Base-by-base conservation (phyloP, 2,797 vertebrate genomes). In the Peromyscus attwateri region DNA sequence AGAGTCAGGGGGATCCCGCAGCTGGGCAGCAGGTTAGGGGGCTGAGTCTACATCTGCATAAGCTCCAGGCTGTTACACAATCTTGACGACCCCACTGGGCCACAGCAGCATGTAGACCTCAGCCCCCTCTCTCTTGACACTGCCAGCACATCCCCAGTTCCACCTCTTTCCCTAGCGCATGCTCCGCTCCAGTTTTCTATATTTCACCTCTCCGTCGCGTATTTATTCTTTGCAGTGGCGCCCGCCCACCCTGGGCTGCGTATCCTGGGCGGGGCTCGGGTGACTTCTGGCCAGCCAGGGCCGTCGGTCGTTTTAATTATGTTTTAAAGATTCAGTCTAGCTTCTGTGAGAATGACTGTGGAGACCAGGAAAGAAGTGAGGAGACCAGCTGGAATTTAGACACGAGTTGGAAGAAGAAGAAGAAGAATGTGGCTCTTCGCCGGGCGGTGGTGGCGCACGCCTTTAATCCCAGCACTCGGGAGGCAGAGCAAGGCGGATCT, bases 1-100 rank as follows among this genome's bases (percentile, higher is more conserved):
- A 75, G 37, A 75, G 37, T n/a, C 71, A 75, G 23, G 71, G 21
- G 71, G 21, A 75, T 43, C 37, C 71, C 23, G 1, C 71, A 75
- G 37, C 37, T 75, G 71, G 71, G 71, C 23, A 0, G 71, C 71
- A 25, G 71, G 23, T 75, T 43, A 25, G 37, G 10, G 10, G 37
- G 37, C 71, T 75, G 71, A 75, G 71, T 75, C 71, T 73, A 21
- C 21, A 12, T 73, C 71, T 40, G 71, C 10, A 6, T 73, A 23
- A 73, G 70, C 70, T 40, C 37, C 71, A 73, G 37, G 71, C 21
- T 40, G 71, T 73, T 73, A 23, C n/a, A n/a, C 66, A 14, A n/a
- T n/a, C 34, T n/a, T 2, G 1, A 1, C 71, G 0, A 6, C 23
- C 10, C 23, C 3, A 1, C 71, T 43, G 71, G 37, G 23, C 21